Evolutionary conservation across 2,797 vertebrate species (phyloP), one percentile per base, ranked within the genome.

Genomic region (Varecia variegata): DNA sequence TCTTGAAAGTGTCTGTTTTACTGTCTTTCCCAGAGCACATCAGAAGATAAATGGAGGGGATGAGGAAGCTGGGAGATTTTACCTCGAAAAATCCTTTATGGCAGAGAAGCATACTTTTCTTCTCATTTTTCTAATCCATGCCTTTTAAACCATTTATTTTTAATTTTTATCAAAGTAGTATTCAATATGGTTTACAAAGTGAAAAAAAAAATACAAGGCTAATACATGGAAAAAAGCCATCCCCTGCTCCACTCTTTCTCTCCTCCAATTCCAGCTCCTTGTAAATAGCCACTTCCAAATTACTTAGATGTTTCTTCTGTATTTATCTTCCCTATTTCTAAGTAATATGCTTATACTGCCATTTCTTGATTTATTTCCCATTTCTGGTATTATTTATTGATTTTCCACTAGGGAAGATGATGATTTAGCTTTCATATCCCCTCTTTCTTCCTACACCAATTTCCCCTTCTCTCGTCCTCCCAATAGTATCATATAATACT

Each of bases 1-100:
- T 97, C 92, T 96, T 96, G 54, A 96, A 97, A 96, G 93, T 2
- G 0, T 60, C 70, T 47, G 38, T 92, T 67, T 94, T 62, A 65
- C 52, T 79, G 38, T 91, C 73, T 94, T 92, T 54, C 70, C 80
- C 45, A n/a, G 52, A 70, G 70, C 50, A 54, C 79, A 91, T 97
- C 92, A 94, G 80, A 94, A 93, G 89, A 89, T 67, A 60, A 95
- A 89, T 18, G 54, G 43, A 93, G 15, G 54, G 32, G 50, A 23
- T 50, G 68, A 52, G 14, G 35, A 93, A 90, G 70, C 50, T 80
- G 40, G 54, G 82, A 90, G 81, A 35, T 93, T 68, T 73, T 60
- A 65, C 54, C 54, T 89, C 4, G 4, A 62, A 82, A 89, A 93
- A 93, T 79, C 82, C 65, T 94, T 54, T 54, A 10, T 56, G 50